Base-by-base conservation (phyloP, 2,888 invertebrate species). In the Pimpla rufipes region DNA sequence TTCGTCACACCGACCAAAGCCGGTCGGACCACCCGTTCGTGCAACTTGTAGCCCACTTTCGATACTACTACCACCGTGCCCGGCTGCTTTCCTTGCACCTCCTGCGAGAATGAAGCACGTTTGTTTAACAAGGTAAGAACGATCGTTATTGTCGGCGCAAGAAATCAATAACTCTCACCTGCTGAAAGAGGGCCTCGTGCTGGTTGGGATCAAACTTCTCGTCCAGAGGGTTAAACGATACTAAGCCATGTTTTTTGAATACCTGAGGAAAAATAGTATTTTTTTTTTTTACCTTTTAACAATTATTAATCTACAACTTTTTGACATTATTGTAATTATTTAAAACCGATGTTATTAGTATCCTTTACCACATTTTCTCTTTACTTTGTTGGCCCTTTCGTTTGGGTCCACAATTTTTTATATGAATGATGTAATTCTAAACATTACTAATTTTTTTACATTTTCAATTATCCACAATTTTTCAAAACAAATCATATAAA, bases 1-100 rank as follows among this genome's bases (percentile, higher is more conserved):
- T 98, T 98, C 55, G 98, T 96, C 18, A 99, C 99, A 18, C 99
- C 99, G 35, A 99, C 99, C 52, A 99, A 94, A 2, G 99, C 99
- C 50, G 99, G 99, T 87, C 99, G 95, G 89, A 99, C 96, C 88
- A 98, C 98, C 88, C 99, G 95, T 91, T 98, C 98, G 90, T 98
- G 97, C 75, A 99, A 94, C 93, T 97, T 98, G 94, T 99, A 99
- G 6, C 99, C 99, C 64, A 98, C 95, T 94, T 99, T 99, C 79
- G 98, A 97, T 0, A 99, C 98, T 0, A 97, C 96, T 2, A 98
- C 97, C 10, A 99, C 96, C 0, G 97, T 97, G 45, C 98, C 99
- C 0, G 98, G 95, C 79, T 96, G 95, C 67, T 97, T 97, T 2
- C 96, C 97, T 89, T 96, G 95, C 67, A 97, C 97, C 86, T 97